Evolutionary conservation across 1,140 invertebrate genomes (phyloP).

Genomic region (Drosophila nannoptera): DNA sequence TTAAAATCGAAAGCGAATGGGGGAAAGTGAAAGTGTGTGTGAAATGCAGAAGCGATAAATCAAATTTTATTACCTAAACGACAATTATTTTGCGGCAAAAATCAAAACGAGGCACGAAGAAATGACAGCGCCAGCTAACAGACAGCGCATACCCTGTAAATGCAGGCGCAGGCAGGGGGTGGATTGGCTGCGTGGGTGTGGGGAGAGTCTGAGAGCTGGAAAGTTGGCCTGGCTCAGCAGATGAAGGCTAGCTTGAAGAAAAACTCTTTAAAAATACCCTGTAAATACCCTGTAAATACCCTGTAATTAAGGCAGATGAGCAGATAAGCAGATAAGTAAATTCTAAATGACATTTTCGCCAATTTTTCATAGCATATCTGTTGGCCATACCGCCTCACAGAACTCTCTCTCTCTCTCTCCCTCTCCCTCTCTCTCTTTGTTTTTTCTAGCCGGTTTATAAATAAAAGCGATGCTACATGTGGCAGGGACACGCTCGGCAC

Average conservation of each 20-base stretch:
- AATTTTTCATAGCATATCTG: too few relatives aligned
- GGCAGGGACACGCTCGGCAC: conserved; percentile 34
- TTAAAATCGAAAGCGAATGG: conserved; percentile 49
- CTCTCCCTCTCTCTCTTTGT: neutral
- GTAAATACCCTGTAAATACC: too few relatives aligned
- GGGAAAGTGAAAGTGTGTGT: conserved; percentile 35
- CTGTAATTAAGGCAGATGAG: too few relatives aligned
- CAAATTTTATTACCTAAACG: conserved; percentile 73
- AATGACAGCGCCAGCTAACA: conserved; percentile 36
- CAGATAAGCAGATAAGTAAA: too few relatives aligned
- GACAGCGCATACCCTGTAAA: conserved; percentile 19
- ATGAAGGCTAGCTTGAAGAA: too few relatives aligned
- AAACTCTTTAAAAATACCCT: too few relatives aligned
- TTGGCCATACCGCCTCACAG: too few relatives aligned
- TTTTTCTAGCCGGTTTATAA: conserved; percentile 47
- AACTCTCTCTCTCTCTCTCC: neutral
- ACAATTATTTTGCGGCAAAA: conserved; percentile 65
- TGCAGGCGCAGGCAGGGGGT: neutral
- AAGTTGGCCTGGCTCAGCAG: too few relatives aligned
- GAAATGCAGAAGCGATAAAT: conserved; percentile 54
- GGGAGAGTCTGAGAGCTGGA: too few relatives aligned
- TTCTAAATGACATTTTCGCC: too few relatives aligned
- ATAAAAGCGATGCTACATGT: conserved; percentile 60
- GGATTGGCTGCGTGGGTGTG: neutral
- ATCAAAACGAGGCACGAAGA: conserved; percentile 50